phyloP scores from a whole-genome alignment of 1,140 invertebrate species.

The Drosophila repleta region DNA sequence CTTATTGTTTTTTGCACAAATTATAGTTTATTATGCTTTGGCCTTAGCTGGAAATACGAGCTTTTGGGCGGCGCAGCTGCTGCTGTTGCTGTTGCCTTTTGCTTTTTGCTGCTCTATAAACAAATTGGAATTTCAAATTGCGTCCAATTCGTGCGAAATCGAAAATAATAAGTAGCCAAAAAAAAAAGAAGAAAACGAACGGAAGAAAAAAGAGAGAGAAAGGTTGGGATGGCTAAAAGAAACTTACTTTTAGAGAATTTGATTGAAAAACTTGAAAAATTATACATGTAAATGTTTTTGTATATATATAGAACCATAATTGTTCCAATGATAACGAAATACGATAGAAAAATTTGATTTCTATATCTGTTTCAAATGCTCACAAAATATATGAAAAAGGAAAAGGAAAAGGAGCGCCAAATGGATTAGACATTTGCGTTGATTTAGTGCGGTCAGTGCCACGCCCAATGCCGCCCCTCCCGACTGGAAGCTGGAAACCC shows the following conservation, averaged over 20 bases:
- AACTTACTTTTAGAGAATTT: too few species aligned
- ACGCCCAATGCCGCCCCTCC: constrained; percentile 57
- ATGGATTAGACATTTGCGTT: constrained; percentile 42
- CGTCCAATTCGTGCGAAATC: constrained; percentile 39
- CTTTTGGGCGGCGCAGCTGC: constrained; percentile 60
- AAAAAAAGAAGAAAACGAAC: not conserved
- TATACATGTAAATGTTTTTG: too few species aligned
- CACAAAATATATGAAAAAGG: constrained; percentile 4
- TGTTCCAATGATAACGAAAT: too few species aligned
- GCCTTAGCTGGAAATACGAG: constrained; percentile 61
- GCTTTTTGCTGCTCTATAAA: constrained; percentile 28
- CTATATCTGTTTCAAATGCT: constrained; percentile 3
- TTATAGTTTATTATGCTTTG: constrained; percentile 67
- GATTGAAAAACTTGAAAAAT: too few species aligned
- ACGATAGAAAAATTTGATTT: not conserved
- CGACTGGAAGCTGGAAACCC: constrained; percentile 41
- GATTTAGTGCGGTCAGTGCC: constrained; percentile 67
- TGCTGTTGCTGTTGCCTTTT: constrained; percentile 9
- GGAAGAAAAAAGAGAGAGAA: too few species aligned
- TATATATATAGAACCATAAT: too few species aligned
- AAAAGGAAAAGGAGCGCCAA: constrained; percentile 17
- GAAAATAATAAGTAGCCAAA: constrained; percentile 27
- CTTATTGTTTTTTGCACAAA: constrained; percentile 44
- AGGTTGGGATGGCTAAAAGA: too few species aligned
- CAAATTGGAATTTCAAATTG: constrained; percentile 20